Evolutionary conservation across 1,140 invertebrate genomes (phyloP), one percentile per base, ranked within the genome.

Genomic region (Bombyx mandarina): DNA sequence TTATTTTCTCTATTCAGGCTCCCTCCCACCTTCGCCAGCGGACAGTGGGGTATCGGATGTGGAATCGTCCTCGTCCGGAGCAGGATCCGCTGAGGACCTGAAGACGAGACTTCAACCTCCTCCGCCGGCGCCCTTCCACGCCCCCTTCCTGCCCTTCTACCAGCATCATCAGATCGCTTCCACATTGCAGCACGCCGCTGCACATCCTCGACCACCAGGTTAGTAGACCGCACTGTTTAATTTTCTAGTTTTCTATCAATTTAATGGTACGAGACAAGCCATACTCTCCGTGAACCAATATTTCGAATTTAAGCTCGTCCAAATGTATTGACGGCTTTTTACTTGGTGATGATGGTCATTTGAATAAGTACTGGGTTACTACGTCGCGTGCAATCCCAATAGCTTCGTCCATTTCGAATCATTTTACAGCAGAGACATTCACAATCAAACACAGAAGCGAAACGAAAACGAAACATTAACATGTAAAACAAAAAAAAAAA

Each of bases 31-130:
- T 43, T 98, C 96, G 88, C 97, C 98, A 57, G 97, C 97, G 9
- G 97, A 99, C 89, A 98, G 96, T 73, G 97, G 98, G 58, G 97
- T 98, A 10, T 98, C 96, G 48, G 97, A 99, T 88, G 96, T 98
- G 64, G 97, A 99, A 88, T 97, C 95, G 70, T 97, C 95, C 65
- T 97, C 95, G 71, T 96, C 95, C 60, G 97, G 97, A 75, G 92
- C 95, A 57, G 95, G 94, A 65, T 95, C 94, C 77, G 95, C 97
- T 77, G 95, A 97, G 84, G 90, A 96, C 76, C 94, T 95, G 89
- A 93, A 94, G 66, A 93, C 79, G 56, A 94, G 95, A 85, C 93
- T 94, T 60, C 92, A 94, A 77, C 80, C 80, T 2, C 81, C 79
- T 7, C 78, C 79, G 6, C 80, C 83, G 9, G 73, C 85, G 54